Conservation (phyloP, 2,797 vertebrate genomes). For the Takifugu rubripes region DNA sequence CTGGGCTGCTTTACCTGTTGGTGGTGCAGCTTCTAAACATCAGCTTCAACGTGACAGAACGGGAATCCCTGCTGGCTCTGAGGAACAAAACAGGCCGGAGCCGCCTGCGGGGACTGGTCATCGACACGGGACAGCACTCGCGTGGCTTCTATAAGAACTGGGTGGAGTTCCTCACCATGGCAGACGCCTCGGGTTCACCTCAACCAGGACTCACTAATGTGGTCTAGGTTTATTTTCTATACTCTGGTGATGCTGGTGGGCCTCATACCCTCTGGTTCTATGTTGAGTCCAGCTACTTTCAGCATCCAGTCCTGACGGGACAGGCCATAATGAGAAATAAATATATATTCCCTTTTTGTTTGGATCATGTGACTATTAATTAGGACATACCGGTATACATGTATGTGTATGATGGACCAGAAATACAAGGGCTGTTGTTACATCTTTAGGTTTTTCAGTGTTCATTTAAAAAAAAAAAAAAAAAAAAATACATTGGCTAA, state of each 20-base stretch:
- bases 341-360: too few species aligned
- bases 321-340: too few species aligned
- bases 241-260: too few species aligned
- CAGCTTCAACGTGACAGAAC: constrained; percentile 94
- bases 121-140: constrained; percentile 84
- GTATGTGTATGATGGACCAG: too few species aligned
- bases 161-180: constrained; percentile 88
- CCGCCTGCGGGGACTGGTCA: constrained; percentile 82
- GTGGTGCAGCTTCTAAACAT: constrained; percentile 88
- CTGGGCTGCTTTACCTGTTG: constrained; percentile 86
- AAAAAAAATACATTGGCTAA: neutral
- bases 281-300: too few species aligned
- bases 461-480: too few species aligned
- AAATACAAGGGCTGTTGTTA: neutral
- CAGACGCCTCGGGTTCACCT: constrained; percentile 35
- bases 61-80: constrained; percentile 87
- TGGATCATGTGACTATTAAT: too few species aligned
- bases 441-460: too few species aligned
- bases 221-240: constrained; percentile 59
- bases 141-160: constrained; percentile 88
- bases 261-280: too few species aligned
- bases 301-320: too few species aligned
- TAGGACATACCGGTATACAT: too few species aligned
- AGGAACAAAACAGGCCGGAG: constrained; percentile 82
- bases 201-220: constrained; percentile 53